Evolutionary conservation across 1,140 invertebrate species (phyloP), one percentile per base, ranked within the genome.

Genomic region (Drosophila bifasciata): DNA sequence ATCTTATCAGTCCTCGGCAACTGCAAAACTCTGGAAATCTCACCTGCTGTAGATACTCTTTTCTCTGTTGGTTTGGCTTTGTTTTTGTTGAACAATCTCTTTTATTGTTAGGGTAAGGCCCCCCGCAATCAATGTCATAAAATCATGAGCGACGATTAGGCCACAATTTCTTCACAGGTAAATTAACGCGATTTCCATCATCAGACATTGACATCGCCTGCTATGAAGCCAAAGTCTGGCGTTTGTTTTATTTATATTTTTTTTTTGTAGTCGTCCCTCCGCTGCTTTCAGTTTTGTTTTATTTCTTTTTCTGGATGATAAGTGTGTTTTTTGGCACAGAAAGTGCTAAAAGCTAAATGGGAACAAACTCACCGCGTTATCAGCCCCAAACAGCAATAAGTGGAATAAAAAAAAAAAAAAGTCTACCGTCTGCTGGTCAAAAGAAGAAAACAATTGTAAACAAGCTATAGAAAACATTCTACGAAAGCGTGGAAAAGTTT

Each of bases 401-500:
- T 9, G 17, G 11, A 15, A 50, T 16, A 50, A 50, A 16, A 32
- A 32, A 50, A 32, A n/a, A 50, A 46, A 23, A 44, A 39, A 43
- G 64, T 71, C 69, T 60, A 58, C n/a, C 19, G 45, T 19, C 23
- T 40, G 21, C 16, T 17, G 17, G 25, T 50, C 51, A 74, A 39
- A 28, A 50, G 46, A 21, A 40, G 52, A 70, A 67, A 80, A 81
- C 57, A 75, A 70, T 36, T 36, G 32, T 36, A 36, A 36, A 36
- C 32, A 36, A 36, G 11, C 11, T 13, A 36, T 13, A 36, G 32
- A 32, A 21, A 13, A 41, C 41, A 45, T 9, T 21, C 6, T 5
- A 15, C 39, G 45, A 36, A 13, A 44, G 43, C 57, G 48, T 62
- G 80, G 80, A 80, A 85, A 85, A 66, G 66, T 85, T 79, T 73